Evolutionary conservation across 2,888 invertebrate genomes (phyloP).

Genomic region (Caenorhabditis wallacei): DNA sequence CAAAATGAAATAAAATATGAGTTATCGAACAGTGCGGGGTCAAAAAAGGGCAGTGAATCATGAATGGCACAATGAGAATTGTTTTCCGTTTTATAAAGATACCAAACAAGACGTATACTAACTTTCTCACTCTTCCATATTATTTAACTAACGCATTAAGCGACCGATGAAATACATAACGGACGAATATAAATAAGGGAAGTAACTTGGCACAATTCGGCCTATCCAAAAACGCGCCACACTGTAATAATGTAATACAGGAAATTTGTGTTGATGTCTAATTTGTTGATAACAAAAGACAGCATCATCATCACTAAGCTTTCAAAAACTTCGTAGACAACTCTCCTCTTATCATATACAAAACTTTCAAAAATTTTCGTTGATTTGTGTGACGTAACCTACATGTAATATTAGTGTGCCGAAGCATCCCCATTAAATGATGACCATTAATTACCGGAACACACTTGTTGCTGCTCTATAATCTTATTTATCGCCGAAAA

Average conservation of each 20-base stretch:
- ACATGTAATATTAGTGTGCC: slow-evolving; percentile 2
- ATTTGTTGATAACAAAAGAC: slow-evolving; percentile 45
- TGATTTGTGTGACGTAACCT: slow-evolving; percentile 49
- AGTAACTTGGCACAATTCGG: slow-evolving; percentile 11
- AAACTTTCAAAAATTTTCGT: slow-evolving; percentile 55
- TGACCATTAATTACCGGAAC: slow-evolving; percentile 61
- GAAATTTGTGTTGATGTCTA: slow-evolving; percentile 26
- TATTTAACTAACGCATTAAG: slow-evolving; percentile 57
- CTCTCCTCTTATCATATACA: slow-evolving; percentile 44
- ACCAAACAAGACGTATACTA: slow-evolving; percentile 16
- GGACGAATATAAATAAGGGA: slow-evolving; percentile 36
- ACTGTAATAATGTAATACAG: not conserved
- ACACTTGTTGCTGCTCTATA: slow-evolving; percentile 19
- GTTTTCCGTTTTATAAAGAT: slow-evolving; percentile 11
- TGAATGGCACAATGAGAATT: not conserved
- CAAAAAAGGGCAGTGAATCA: no score
- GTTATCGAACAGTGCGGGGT: no score
- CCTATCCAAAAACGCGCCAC: not conserved
- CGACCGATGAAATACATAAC: slow-evolving; percentile 51
- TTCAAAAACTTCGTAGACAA: slow-evolving; percentile 54
- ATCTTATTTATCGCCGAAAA: slow-evolving; percentile 23
- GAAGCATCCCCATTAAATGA: not conserved
- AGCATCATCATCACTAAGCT: slow-evolving; percentile 47
- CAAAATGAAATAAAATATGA: not conserved
- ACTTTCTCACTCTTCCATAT: slow-evolving; percentile 47